These are phyloP conservation scores for Drosophila quadrilineata DNA, from an alignment of 1,140 invertebrate genomes.

Conservation along the genomic window DNA sequence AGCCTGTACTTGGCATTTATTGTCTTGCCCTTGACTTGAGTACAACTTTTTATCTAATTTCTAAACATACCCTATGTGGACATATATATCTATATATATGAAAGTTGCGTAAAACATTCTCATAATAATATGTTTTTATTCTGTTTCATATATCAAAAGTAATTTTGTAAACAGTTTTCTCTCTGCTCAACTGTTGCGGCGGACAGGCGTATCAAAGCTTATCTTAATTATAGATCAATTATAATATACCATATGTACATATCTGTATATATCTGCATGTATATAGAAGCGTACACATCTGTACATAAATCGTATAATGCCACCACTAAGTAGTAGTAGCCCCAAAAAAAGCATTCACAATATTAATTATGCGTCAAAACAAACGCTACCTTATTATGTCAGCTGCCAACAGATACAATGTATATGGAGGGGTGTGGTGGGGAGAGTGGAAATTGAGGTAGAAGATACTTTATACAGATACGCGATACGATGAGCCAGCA, in stretches of 20 bases:
- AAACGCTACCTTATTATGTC: slow-evolving; percentile 21
- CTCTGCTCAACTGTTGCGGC: too few relatives aligned
- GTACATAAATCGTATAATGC: slow-evolving; percentile 29
- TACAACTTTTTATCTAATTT: slow-evolving; percentile 25
- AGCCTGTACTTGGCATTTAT: neutral
- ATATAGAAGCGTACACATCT: neutral
- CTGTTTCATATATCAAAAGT: too few relatives aligned
- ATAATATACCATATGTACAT: slow-evolving; percentile 39
- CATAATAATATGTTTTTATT: too few relatives aligned
- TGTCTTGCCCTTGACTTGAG: slow-evolving; percentile 45
- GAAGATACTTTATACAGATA: too few relatives aligned
- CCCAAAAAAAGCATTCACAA: slow-evolving; percentile 12
- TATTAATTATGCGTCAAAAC: slow-evolving; percentile 42
- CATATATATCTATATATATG: too few relatives aligned
- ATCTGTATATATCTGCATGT: neutral
- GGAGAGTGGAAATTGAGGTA: too few relatives aligned
- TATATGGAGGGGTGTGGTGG: too few relatives aligned
- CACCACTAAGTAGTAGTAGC: slow-evolving; percentile 24
- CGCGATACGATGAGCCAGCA: too few relatives aligned
- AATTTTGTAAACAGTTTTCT: too few relatives aligned
- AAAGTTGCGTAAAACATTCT: too few relatives aligned
- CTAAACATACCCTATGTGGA: too few relatives aligned
- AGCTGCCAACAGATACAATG: too few relatives aligned
- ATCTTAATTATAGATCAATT: slow-evolving; percentile 79
- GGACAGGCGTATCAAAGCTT: slow-evolving; percentile 52